Conservation (phyloP, 1,140 invertebrate genomes). For the Spodoptera litura region DNA sequence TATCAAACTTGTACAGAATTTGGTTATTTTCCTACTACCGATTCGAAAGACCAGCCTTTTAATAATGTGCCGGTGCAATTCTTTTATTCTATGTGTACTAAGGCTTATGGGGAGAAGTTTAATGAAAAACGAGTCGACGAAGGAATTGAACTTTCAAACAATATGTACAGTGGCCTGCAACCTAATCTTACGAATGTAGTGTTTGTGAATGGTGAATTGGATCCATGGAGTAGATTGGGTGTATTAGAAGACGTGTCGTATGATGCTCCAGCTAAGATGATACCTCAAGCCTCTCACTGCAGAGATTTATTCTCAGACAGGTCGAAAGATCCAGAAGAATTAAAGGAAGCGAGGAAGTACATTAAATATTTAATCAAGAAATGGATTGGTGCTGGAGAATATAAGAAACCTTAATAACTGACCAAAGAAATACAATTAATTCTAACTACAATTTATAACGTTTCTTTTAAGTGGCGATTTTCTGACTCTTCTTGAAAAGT, state of each 20-base stretch:
- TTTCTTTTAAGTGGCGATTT: too few relatives aligned
- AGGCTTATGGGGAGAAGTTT: constrained; percentile 68
- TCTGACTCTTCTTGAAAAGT: too few relatives aligned
- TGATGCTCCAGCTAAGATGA: constrained; percentile 69
- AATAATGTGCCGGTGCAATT: constrained; percentile 85
- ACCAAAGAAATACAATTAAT: too few relatives aligned
- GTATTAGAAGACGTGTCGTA: constrained; percentile 80
- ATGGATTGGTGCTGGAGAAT: constrained; percentile 71
- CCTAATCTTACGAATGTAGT: constrained; percentile 88
- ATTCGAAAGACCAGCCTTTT: constrained; percentile 89
- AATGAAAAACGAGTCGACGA: constrained; percentile 76
- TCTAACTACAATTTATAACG: too few relatives aligned
- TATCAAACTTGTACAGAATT: constrained; percentile 95
- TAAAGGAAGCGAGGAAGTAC: constrained; percentile 67
- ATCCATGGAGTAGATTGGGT: constrained; percentile 89
- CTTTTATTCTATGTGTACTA: constrained; percentile 64
- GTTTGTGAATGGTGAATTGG: constrained; percentile 88
- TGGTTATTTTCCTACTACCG: constrained; percentile 92
- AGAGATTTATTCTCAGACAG: constrained; percentile 67
- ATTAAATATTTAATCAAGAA: constrained; percentile 74
- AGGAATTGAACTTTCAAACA: constrained; percentile 87
- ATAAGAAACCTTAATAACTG: constrained; percentile 17
- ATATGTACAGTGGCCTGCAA: constrained; percentile 86
- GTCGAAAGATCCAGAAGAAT: constrained; percentile 63
- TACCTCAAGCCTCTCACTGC: constrained; percentile 72